Evolutionary conservation across 2,888 invertebrate genomes (phyloP).

Genomic region (Pardosa pseudoannulata): DNA sequence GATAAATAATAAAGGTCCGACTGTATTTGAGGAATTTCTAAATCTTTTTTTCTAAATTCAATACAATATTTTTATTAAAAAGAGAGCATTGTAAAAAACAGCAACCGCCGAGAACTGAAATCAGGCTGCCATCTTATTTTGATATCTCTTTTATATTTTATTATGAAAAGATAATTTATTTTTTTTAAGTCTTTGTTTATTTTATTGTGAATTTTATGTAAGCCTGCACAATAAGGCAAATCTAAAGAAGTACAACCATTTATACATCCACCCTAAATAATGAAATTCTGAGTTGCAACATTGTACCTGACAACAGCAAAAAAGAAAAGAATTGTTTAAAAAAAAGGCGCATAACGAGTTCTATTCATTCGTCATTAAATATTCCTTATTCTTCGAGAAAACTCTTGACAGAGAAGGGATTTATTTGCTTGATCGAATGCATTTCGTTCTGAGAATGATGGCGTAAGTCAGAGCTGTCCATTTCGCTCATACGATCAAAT

Average conservation of each 20-base stretch:
- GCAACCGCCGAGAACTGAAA: no score
- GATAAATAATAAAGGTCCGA: no score
- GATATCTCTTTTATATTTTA: no score
- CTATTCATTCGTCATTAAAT: neutral
- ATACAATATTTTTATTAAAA: no score
- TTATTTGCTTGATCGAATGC: neutral
- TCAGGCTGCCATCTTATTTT: no score
- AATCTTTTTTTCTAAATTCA: no score
- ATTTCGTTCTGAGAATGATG: neutral
- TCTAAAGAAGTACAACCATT: neutral
- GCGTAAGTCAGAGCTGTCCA: neutral
- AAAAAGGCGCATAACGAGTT: constrained; percentile 9
- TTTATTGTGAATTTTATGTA: neutral
- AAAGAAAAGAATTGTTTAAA: no score
- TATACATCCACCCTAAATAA: neutral
- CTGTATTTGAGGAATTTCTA: no score
- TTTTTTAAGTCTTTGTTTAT: no score
- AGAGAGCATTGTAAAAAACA: no score
- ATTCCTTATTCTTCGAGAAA: neutral
- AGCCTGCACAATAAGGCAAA: neutral
- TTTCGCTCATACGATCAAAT: no score
- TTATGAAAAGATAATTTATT: no score
- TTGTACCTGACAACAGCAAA: neutral
- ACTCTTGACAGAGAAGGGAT: neutral
- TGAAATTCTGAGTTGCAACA: neutral